phyloP scores from a whole-genome alignment of 2,888 invertebrate genomes.

The Disparrhopalites patrizii region DNA sequence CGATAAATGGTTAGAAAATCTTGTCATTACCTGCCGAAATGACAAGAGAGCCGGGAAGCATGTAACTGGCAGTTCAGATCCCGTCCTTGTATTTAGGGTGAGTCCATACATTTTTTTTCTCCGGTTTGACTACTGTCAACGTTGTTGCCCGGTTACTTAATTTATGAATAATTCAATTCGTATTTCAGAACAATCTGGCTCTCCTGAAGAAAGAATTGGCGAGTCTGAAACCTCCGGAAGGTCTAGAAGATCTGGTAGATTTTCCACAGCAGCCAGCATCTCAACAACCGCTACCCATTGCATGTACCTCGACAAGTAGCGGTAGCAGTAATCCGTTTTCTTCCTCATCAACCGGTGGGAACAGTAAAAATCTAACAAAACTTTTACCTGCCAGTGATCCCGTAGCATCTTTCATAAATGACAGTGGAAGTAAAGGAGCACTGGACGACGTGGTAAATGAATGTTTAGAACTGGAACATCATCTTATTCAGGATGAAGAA shows the following conservation, averaged over 20 bases:
- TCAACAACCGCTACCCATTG: too few species aligned
- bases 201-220: constrained; percentile 80
- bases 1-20: constrained; percentile 78
- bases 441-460: too few species aligned
- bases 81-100: constrained; percentile 48
- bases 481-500: too few species aligned
- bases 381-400: too few species aligned
- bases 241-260: constrained; percentile 61
- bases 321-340: too few species aligned
- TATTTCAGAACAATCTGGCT: constrained; percentile 69
- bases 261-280: constrained; percentile 12
- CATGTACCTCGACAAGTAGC: too few species aligned
- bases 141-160: neutral
- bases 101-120: neutral
- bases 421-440: too few species aligned
- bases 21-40: constrained; percentile 68
- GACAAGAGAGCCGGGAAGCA: constrained; percentile 65
- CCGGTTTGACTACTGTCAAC: neutral
- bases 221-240: constrained; percentile 74
- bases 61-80: constrained; percentile 45
- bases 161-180: neutral
- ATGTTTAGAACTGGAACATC: too few species aligned
- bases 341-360: too few species aligned
- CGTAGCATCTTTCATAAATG: too few species aligned
- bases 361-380: too few species aligned